These are phyloP conservation scores for Ips typographus DNA, from an alignment of 1,140 invertebrate species.

Conservation along the genomic window DNA sequence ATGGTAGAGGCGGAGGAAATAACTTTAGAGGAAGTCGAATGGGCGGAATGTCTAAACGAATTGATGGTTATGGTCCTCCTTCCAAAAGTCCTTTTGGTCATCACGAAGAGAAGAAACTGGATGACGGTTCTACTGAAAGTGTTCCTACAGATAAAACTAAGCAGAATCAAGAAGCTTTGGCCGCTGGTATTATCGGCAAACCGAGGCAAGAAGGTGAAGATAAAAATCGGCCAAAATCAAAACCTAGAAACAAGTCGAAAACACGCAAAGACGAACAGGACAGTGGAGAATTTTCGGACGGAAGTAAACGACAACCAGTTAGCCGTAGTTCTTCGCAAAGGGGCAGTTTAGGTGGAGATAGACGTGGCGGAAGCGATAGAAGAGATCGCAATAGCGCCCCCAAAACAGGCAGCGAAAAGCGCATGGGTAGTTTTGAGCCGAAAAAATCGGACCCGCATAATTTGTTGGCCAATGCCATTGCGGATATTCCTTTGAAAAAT, in stretches of 20 bases:
- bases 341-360: conserved; percentile 4
- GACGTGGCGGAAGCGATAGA: conserved; percentile 10
- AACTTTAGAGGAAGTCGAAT: conserved; percentile 58
- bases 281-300: conserved; percentile 37
- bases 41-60: conserved; percentile 59
- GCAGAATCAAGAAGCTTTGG: conserved; percentile 66
- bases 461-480: conserved; percentile 40
- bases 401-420: conserved; percentile 15
- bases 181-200: conserved; percentile 62
- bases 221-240: conserved; percentile 36
- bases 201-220: conserved; percentile 29
- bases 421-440: conserved; percentile 23
- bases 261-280: conserved; percentile 25
- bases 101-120: conserved; percentile 47
- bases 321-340: conserved; percentile 26
- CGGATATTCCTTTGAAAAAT: conserved; percentile 44
- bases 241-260: conserved; percentile 29
- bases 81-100: conserved; percentile 73
- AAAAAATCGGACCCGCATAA: conserved; percentile 39
- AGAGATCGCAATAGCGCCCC: conserved; percentile 26
- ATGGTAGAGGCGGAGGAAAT: conserved; percentile 71
- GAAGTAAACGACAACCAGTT: conserved; percentile 12
- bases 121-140: conserved; percentile 28
- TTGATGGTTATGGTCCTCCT: conserved; percentile 72
- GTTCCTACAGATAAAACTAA: conserved; percentile 62